These are phyloP conservation scores for Bagarius yarrelli DNA, from an alignment of 2,113 vertebrate genomes.

Conservation along the genomic window DNA sequence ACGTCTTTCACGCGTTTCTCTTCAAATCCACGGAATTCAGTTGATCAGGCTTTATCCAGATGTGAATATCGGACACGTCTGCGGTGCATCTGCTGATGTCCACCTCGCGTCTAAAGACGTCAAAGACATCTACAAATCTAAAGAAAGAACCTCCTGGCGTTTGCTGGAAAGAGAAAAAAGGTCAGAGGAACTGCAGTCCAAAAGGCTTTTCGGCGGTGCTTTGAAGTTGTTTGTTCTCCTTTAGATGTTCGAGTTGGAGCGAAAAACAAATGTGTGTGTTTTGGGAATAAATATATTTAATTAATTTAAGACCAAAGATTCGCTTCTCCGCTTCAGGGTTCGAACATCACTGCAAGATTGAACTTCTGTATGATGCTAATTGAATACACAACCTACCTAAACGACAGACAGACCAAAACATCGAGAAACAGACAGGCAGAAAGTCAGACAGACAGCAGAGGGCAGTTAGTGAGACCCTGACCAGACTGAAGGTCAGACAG, in stretches of 20 bases:
- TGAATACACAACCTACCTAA: slow-evolving; percentile 7
- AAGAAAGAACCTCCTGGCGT: no score
- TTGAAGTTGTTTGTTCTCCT: not conserved
- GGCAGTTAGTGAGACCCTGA: no score
- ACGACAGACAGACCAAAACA: not conserved
- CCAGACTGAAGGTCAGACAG: not conserved
- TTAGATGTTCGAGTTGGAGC: not conserved
- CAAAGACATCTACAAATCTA: no score
- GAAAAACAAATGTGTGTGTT: not conserved
- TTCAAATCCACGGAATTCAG: not conserved
- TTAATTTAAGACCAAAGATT: not conserved
- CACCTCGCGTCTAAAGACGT: no score
- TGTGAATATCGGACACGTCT: not conserved
- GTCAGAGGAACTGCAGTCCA: not conserved
- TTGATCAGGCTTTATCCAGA: not conserved
- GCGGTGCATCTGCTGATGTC: not conserved
- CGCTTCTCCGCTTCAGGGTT: not conserved
- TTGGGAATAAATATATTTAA: slow-evolving; percentile 1
- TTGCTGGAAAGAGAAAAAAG: slow-evolving; percentile 5
- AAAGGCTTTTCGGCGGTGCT: not conserved
- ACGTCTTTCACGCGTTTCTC: no score
- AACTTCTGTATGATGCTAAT: not conserved
- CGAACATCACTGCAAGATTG: not conserved
- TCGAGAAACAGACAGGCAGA: no score
- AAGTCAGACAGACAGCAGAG: not conserved